Conservation (phyloP, 1,140 invertebrate genomes). For the Hypsibius dujardini region DNA sequence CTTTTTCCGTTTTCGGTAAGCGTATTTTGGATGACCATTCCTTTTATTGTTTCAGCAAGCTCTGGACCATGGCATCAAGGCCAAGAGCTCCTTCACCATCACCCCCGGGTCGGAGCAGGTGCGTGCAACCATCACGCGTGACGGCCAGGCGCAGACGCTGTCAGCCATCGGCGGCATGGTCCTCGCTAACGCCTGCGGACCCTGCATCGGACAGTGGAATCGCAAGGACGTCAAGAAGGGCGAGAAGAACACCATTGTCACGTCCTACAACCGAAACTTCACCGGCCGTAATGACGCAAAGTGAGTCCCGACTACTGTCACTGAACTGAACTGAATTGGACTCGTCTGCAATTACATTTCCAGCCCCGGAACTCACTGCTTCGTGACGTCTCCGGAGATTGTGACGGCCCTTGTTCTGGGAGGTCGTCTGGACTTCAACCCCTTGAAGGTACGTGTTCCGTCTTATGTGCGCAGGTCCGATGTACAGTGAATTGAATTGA, state of each 20-base stretch:
- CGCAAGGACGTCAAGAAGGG: constrained; percentile 87
- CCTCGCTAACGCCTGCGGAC: constrained; percentile 93
- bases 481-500: too few relatives aligned
- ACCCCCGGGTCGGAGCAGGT: constrained; percentile 98
- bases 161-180: constrained; percentile 63
- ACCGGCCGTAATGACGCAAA: constrained; percentile 93
- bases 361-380: constrained; percentile 79
- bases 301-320: background rate
- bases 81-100: constrained; percentile 90
- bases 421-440: constrained; percentile 86
- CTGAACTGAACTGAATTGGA: background rate
- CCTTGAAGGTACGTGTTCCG: constrained; percentile 29
- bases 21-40: too few relatives aligned
- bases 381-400: constrained; percentile 96
- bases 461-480: too few relatives aligned
- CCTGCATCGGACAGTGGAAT: constrained; percentile 99
- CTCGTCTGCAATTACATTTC: background rate
- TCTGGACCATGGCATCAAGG: constrained; percentile 73
- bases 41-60: constrained; percentile 44
- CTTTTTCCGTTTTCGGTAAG: too few relatives aligned
- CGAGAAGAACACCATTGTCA: constrained; percentile 98
- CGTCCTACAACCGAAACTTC: constrained; percentile 98
- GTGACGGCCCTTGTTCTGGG: constrained; percentile 87
- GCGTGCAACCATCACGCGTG: constrained; percentile 91
- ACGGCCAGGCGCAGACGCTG: constrained; percentile 61